phyloP scores from a whole-genome alignment of 2,113 vertebrate species.

The Oreochromis aureus region DNA sequence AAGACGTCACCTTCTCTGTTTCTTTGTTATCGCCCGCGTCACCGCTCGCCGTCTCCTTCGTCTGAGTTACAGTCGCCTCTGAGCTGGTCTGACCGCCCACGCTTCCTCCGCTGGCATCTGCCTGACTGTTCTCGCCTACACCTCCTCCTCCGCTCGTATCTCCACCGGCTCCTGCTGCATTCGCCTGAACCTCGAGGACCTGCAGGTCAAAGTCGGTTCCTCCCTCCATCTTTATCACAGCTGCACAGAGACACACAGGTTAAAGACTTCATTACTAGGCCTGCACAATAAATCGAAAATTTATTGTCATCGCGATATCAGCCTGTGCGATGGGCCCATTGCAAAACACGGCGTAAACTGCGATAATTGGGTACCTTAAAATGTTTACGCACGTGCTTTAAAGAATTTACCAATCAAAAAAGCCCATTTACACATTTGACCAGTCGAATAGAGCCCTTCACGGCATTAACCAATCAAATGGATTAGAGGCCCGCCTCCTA shows the following conservation, averaged over 20 bases:
- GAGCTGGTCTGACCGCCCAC: background rate
- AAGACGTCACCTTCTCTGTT: background rate
- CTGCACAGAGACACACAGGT: conserved; percentile 44
- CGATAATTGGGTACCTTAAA: no score
- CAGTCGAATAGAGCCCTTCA: no score
- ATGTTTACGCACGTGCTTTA: no score
- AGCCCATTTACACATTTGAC: no score
- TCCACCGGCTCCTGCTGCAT: conserved; percentile 29
- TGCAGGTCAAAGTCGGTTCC: conserved; percentile 84
- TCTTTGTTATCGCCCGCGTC: background rate
- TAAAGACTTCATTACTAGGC: background rate
- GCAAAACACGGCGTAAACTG: no score
- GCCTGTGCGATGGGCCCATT: no score
- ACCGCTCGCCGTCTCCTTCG: background rate
- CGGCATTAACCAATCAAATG: no score
- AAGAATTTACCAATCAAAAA: no score
- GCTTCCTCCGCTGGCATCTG: background rate
- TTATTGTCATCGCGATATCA: no score
- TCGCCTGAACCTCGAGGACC: conserved; percentile 75
- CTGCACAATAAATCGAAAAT: no score
- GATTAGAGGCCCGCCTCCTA: no score
- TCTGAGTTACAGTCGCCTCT: fast-evolving
- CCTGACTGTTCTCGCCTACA: background rate
- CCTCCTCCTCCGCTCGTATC: background rate
- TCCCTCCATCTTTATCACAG: conserved; percentile 93